Evolutionary conservation across 2,113 vertebrate genomes (phyloP), one percentile per base, ranked within the genome.

Genomic region (Thamnaconus septentrionalis): DNA sequence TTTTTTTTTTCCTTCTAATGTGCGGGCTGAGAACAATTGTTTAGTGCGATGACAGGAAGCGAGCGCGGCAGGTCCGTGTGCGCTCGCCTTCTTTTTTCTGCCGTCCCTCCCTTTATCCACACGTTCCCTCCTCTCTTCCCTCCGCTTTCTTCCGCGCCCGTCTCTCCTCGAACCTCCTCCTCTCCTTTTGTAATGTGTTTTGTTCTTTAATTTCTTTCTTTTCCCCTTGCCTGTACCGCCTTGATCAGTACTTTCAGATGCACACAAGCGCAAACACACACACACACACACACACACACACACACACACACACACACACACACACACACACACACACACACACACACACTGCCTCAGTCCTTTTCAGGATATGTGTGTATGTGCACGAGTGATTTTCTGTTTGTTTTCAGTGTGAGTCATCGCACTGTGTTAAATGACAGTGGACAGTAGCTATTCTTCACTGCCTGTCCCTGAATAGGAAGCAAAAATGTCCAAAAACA

Each of bases 331-430:
- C 10, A n/a, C 48, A n/a, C 11, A n/a, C 48, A n/a, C 4, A 5
- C 48, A 5, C 11, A 8, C 9, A 5, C 9, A 50, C 8, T 50
- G 48, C 88, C 8, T 90, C 87, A 89, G 71, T 72, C 64, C 73
- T 66, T 85, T 85, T 82, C 68, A 81, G 72, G 52, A 56, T 53
- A 57, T 57, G 59, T 60, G 64, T 64, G 53, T 66, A 63, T 53
- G 7, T 11, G 49, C 53, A 57, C 44, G 43, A 56, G 48, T 60
- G 40, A 5, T 12, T 55, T 39, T 10, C 10, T 59, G 50, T 41
- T 41, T 55, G 67, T 75, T 72, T 81, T 75, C 73, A 77, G 71
- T 80, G 59, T 87, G 70, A 83, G 56, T 76, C 71, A 74, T 80
- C 70, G 57, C 53, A 61, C 48, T 63, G 66, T 46, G 8, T 73